Evolutionary conservation across 2,797 vertebrate genomes (phyloP).

Genomic region (Poeciliopsis paucimaculata): DNA sequence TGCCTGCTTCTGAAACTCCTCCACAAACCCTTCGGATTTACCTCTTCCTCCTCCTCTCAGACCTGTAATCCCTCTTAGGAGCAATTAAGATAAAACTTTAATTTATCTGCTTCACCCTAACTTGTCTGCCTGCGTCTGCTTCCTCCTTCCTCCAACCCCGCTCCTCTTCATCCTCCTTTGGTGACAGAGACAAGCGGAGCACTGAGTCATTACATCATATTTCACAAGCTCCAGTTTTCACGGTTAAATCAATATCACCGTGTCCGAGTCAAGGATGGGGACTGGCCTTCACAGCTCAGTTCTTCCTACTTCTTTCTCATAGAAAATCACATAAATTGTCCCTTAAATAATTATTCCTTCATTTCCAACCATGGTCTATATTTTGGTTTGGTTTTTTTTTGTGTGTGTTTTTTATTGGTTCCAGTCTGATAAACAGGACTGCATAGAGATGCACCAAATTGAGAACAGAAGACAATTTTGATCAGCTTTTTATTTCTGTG

Average conservation of each 20-base stretch:
- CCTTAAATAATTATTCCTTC: conserved; percentile 83
- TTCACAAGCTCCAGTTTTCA: conserved; percentile 81
- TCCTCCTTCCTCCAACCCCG: background rate
- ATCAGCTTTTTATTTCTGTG: background rate
- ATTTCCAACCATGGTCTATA: conserved; percentile 67
- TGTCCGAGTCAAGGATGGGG: conserved; percentile 81
- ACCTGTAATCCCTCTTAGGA: conserved; percentile 61
- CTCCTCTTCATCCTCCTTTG: conserved; percentile 60
- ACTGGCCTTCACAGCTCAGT: conserved; percentile 73
- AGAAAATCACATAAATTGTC: conserved; percentile 82
- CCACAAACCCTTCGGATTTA: conserved; percentile 27
- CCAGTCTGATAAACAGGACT: conserved; percentile 69
- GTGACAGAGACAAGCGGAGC: conserved; percentile 76
- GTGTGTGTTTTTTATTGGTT: conserved; percentile 68
- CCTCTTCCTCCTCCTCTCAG: background rate
- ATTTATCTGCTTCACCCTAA: conserved; percentile 68
- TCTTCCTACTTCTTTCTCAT: conserved; percentile 71
- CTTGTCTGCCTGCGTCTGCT: conserved; percentile 53
- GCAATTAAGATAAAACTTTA: conserved; percentile 68
- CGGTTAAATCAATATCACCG: conserved; percentile 82
- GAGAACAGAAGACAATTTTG: background rate
- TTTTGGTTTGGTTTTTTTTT: conserved; percentile 71
- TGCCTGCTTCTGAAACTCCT: conserved; percentile 16
- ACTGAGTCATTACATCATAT: conserved; percentile 84
- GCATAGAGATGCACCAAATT: conserved; percentile 33